These are phyloP conservation scores for Sisyra terminalis DNA, from an alignment of 2,888 invertebrate genomes.

Conservation along the genomic window DNA sequence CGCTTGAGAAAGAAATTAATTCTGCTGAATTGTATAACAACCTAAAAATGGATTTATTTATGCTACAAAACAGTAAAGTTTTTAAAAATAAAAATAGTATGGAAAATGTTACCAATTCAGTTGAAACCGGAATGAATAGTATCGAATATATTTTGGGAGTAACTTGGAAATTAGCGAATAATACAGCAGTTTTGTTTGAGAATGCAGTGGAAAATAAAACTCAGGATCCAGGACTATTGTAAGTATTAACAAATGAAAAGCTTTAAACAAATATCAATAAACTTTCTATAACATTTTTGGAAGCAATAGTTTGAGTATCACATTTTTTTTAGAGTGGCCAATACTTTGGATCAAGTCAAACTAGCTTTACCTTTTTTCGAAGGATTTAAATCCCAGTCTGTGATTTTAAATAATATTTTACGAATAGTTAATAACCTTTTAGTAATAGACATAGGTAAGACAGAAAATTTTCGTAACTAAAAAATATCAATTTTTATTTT, in stretches of 20 bases:
- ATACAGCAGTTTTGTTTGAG: conserved; percentile 1
- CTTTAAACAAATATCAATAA: not conserved
- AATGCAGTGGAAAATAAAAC: conserved; percentile 1
- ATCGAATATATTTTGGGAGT: conserved; percentile 1
- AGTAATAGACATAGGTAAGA: conserved; percentile 1
- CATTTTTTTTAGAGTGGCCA: conserved; percentile 3
- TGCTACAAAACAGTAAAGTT: conserved; percentile 2
- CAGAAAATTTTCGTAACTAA: not conserved
- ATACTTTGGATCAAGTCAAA: conserved; percentile 6
- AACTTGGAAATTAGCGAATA: conserved; percentile 2
- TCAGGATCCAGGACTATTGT: not conserved
- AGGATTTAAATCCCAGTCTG: conserved; percentile 1
- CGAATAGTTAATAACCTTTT: conserved; percentile 6
- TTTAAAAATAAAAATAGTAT: not conserved
- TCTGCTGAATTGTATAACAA: not conserved
- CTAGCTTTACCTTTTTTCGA: conserved; percentile 13
- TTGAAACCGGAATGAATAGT: not conserved
- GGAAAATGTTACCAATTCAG: not conserved
- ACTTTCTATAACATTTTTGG: not conserved
- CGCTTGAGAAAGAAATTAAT: not conserved
- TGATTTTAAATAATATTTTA: conserved; percentile 2
- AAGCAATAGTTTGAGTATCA: too few species aligned
- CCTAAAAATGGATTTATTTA: conserved; percentile 1
- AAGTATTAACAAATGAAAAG: not conserved
- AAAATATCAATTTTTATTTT: conserved; percentile 1